Percentiles rank a stretch among this genome's conserved stretches.
Evolutionary conservation across 2,888 invertebrate species (phyloP).

Genomic region (Melieria omissa): DNA sequence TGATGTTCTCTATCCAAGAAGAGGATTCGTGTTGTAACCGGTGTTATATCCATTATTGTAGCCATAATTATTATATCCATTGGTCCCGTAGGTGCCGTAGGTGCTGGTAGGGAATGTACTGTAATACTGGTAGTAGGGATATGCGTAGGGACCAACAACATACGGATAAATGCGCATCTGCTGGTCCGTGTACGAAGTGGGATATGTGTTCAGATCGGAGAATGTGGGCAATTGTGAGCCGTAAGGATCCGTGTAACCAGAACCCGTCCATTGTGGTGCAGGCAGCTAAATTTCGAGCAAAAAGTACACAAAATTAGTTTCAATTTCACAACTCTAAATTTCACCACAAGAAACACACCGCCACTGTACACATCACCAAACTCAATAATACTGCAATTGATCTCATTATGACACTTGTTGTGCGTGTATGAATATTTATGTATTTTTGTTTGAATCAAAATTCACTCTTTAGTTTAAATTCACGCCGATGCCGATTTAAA

Average conservation of each 20-base stretch:
- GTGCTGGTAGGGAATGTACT: neutral
- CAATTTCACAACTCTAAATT: too few relatives aligned
- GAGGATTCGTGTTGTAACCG: neutral
- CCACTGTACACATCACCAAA: too few relatives aligned
- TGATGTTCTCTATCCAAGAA: too few relatives aligned
- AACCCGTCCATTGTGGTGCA: constrained; percentile 5
- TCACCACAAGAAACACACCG: too few relatives aligned
- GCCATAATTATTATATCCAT: constrained; percentile 6
- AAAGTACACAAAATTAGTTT: too few relatives aligned
- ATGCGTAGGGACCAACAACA: constrained; percentile 34
- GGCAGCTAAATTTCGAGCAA: constrained; percentile 3
- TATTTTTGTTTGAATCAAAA: too few relatives aligned
- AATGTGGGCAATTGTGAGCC: constrained; percentile 36
- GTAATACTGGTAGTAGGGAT: constrained; percentile 7
- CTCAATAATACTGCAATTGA: too few relatives aligned
- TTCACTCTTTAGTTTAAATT: too few relatives aligned
- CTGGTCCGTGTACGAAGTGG: neutral
- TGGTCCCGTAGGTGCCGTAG: constrained; percentile 3
- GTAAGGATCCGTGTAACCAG: constrained; percentile 17
- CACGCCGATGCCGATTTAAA: too few relatives aligned
- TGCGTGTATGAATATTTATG: too few relatives aligned
- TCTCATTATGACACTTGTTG: too few relatives aligned
- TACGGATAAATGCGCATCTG: constrained; percentile 40
- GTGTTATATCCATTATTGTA: constrained; percentile 12
- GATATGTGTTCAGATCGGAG: constrained; percentile 28